Conservation (phyloP, 2,797 vertebrate species). For the Sylvia borin region DNA sequence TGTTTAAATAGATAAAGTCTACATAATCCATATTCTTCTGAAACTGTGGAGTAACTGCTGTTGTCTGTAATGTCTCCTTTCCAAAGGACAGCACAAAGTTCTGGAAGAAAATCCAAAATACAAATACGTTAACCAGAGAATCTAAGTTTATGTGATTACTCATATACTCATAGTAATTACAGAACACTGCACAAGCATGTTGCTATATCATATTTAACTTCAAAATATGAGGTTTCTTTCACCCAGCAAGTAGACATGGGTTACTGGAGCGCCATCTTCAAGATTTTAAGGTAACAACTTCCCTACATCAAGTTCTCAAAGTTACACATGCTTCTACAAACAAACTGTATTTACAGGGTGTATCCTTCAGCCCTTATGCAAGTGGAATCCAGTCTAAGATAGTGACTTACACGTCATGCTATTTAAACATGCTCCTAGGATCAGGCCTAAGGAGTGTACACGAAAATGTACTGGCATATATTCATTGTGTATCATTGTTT, state of each 20-base stretch:
- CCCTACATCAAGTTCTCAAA: not conserved
- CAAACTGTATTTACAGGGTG: constrained; percentile 24
- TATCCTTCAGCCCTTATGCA: not conserved
- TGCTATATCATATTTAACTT: not conserved
- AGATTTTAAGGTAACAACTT: not conserved
- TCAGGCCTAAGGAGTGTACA: not conserved
- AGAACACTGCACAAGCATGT: not conserved
- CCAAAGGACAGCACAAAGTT: constrained; percentile 65
- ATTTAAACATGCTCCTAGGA: not conserved
- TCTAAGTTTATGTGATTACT: not conserved
- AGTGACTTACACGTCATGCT: not conserved
- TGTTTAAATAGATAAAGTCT: constrained; percentile 84
- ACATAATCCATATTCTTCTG: constrained; percentile 36
- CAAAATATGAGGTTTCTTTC: not conserved
- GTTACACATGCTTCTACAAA: constrained; percentile 1
- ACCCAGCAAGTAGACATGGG: not conserved
- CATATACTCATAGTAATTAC: not conserved
- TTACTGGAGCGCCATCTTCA: not conserved
- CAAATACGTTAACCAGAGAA: not conserved
- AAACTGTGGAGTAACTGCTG: constrained; percentile 38
- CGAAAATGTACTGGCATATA: not conserved
- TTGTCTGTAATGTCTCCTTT: constrained; percentile 74
- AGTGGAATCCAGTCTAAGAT: not conserved
- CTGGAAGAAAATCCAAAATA: constrained; percentile 58
- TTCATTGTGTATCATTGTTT: accelerated